Base-by-base conservation (phyloP, 2,797 vertebrate species). In the Cynopterus sphinx region DNA sequence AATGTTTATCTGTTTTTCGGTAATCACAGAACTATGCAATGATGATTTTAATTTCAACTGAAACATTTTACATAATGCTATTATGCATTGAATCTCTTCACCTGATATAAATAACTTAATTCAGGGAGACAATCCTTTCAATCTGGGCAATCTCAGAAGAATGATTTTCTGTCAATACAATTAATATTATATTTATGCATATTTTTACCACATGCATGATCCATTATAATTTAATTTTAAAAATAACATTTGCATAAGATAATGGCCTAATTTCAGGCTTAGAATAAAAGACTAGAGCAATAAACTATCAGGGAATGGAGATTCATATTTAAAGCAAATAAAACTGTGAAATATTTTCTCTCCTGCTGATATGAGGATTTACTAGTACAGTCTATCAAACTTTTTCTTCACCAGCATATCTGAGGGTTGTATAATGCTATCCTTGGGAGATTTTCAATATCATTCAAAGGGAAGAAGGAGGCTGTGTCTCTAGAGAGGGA, bases 21-120 rank as follows among this genome's bases (percentile, higher is more conserved):
- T 39, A 61, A 59, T 49, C 31, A 28, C 12, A 83, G 63, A 84
- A 67, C 8, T 28, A 63, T 49, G 13, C 22, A 63, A 46, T 78
- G 6, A 11, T 2, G 3, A 68, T 71, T 86, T 82, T 73, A 24
- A 71, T 77, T 96, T 79, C 17, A 68, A 39, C 39, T 70, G 49
- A 28, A 81, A 61, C 91, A 59, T 17, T 86, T 95, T 73, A 36
- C 12, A 81, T 67, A 79, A 49, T 96, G 67, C 26, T 71, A 84
- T 70, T 53, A 31, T 97, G 95, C 15, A 31, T 95, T 96, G 22
- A 68, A 13, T 70, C 96, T 94, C 39, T 1, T 4, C 46, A 86
- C 49, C 1, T 9, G 87, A 75, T 95, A 21, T 82, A 67, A 39
- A 97, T 95, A 94, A 97, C 81, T 81, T 71, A 96, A 93, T 96